Conservation (phyloP, 2,113 vertebrate genomes). For the Miniopterus natalensis region DNA sequence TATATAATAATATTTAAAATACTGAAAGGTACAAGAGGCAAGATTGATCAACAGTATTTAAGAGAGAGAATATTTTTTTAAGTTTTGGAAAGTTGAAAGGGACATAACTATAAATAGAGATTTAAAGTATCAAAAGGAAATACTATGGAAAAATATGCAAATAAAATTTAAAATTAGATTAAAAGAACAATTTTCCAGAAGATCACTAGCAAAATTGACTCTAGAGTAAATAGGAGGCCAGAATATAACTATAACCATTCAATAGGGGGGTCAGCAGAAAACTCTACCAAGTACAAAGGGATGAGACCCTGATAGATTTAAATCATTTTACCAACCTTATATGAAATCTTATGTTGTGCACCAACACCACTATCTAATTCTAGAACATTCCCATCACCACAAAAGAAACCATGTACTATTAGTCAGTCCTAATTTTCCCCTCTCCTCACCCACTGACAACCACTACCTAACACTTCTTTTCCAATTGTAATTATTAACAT, state of each 20-base stretch:
- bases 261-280: background rate
- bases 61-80: background rate
- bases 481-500: background rate
- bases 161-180: constrained; percentile 14
- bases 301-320: background rate
- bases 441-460: background rate
- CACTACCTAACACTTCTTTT: background rate
- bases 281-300: background rate
- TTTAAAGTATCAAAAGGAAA: background rate
- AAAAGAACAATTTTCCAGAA: constrained; percentile 1
- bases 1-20: background rate
- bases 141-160: background rate
- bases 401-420: background rate
- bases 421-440: background rate
- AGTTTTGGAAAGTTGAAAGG: background rate
- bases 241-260: background rate
- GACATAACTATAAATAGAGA: background rate
- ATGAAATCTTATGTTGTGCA: background rate
- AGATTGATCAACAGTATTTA: background rate
- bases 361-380: background rate
- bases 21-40: background rate
- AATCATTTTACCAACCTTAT: background rate
- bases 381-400: background rate
- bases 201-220: background rate
- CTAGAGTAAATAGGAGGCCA: background rate